Percentiles rank a stretch among this genome's conserved stretches.
Evolutionary conservation across 1,140 invertebrate species (phyloP).

Genomic region (Ctenoplectra terminalis): DNA sequence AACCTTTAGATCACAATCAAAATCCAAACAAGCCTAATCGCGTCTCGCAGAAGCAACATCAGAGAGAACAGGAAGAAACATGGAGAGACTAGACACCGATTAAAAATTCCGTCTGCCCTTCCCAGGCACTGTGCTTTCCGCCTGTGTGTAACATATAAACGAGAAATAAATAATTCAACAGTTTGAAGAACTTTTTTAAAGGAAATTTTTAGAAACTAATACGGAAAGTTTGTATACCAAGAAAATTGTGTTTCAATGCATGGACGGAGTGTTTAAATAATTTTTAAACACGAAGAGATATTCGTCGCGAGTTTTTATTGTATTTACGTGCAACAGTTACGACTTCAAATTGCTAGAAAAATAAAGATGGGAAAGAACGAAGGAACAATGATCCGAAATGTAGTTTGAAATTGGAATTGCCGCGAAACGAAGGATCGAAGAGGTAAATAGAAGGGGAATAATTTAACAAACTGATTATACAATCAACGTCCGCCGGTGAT

Average conservation of each 20-base stretch:
- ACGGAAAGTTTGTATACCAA: too few species aligned
- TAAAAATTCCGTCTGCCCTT: constrained; percentile 78
- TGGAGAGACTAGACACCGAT: constrained; percentile 60
- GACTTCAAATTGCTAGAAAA: background rate
- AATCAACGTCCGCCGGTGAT: constrained; percentile 42
- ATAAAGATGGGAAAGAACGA: background rate
- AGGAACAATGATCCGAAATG: background rate
- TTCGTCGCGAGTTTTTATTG: too few species aligned
- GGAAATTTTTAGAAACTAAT: too few species aligned
- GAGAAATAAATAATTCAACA: too few species aligned
- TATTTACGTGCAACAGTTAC: too few species aligned
- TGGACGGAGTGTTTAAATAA: too few species aligned
- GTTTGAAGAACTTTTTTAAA: too few species aligned
- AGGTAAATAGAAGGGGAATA: constrained; percentile 7
- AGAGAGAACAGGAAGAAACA: background rate
- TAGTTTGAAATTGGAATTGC: background rate
- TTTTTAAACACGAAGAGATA: too few species aligned
- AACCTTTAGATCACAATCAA: too few species aligned
- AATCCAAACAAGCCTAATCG: background rate
- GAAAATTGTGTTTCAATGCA: too few species aligned
- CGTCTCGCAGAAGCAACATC: background rate
- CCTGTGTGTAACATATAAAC: constrained; percentile 75
- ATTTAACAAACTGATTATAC: constrained; percentile 48
- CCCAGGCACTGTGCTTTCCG: constrained; percentile 18
- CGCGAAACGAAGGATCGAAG: background rate